phyloP scores from a whole-genome alignment of 2,888 invertebrate genomes.

The Gymnoscelis rufifasciata region DNA sequence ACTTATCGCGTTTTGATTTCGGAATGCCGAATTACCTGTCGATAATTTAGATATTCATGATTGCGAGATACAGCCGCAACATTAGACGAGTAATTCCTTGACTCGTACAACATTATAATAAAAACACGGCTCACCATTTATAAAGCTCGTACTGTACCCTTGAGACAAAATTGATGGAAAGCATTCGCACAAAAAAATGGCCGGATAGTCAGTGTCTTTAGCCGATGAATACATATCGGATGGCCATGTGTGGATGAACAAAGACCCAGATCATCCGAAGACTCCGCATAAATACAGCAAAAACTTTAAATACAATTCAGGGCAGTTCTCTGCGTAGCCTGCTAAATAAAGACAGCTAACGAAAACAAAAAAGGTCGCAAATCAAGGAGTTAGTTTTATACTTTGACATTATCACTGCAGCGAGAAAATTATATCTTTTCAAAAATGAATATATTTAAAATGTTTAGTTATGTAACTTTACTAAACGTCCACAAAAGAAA shows the following conservation, averaged over 20 bases:
- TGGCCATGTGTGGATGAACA: slow-evolving; percentile 64
- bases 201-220: slow-evolving; percentile 57
- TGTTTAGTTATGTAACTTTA: no score
- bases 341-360: slow-evolving; percentile 3
- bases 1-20: slow-evolving; percentile 15
- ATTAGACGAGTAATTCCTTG: background rate
- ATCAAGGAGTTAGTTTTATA: no score
- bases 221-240: slow-evolving; percentile 52
- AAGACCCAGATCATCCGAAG: slow-evolving; percentile 69
- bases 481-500: no score
- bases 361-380: background rate
- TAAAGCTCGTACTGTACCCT: slow-evolving; percentile 5
- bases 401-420: background rate
- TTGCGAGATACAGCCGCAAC: no score
- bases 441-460: background rate
- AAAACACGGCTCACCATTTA: background rate
- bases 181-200: slow-evolving; percentile 41
- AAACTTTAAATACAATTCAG: slow-evolving; percentile 11
- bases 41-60: slow-evolving; percentile 9
- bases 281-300: slow-evolving; percentile 33
- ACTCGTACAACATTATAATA: background rate
- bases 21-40: slow-evolving; percentile 11
- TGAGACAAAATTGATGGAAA: slow-evolving; percentile 33
- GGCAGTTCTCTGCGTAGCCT: background rate
- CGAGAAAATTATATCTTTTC: background rate